phyloP scores from a whole-genome alignment of 2,888 invertebrate genomes.

The Sphinx pinastri region DNA sequence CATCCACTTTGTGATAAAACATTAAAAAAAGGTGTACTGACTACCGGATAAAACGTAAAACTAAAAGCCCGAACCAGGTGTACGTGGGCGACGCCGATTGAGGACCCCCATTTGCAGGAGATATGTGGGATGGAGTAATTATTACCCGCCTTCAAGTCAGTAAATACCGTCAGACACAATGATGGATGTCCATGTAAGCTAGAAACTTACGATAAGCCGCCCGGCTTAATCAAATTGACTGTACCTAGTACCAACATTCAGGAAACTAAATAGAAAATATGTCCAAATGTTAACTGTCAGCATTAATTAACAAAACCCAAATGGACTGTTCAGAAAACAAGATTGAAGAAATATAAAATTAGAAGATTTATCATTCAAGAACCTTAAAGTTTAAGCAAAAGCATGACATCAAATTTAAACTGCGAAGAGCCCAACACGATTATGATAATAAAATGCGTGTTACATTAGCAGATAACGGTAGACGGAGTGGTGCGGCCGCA shows the following conservation, averaged over 20 bases:
- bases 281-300: neutral
- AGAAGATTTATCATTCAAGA: too few species aligned
- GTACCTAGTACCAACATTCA: neutral
- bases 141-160: slow-evolving; percentile 8
- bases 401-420: neutral
- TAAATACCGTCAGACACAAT: neutral
- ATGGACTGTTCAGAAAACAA: too few species aligned
- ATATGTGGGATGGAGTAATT: slow-evolving; percentile 14
- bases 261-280: too few species aligned
- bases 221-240: neutral
- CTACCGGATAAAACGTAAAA: neutral
- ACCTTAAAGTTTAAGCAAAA: neutral
- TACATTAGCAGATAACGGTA: slow-evolving; percentile 49
- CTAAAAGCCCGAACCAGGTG: neutral
- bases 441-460: slow-evolving; percentile 34
- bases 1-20: too few species aligned
- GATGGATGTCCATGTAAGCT: neutral
- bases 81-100: neutral
- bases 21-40: too few species aligned
- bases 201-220: neutral
- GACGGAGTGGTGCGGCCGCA: slow-evolving; percentile 36
- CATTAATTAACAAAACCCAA: neutral
- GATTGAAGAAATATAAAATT: too few species aligned
- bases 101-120: neutral
- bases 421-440: slow-evolving; percentile 6